phyloP scores from a whole-genome alignment of 2,888 invertebrate genomes.

The Apoderus coryli region DNA sequence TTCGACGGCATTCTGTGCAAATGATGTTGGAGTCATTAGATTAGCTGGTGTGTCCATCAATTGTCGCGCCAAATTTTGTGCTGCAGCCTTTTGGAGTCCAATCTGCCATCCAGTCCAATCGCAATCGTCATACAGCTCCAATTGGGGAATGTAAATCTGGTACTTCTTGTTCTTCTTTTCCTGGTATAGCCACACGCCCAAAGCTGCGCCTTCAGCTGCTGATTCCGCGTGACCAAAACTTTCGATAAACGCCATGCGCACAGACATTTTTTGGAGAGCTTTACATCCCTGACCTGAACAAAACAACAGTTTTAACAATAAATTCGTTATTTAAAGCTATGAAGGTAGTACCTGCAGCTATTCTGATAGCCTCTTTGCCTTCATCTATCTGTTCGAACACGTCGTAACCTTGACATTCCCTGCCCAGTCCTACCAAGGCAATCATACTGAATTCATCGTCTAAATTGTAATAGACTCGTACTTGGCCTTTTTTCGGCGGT shows the following conservation, averaged over 20 bases:
- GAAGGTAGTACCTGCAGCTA: too few relatives aligned
- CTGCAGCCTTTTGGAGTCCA: constrained; percentile 57
- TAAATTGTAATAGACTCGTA: constrained; percentile 48
- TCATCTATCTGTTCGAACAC: constrained; percentile 56
- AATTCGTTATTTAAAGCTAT: too few relatives aligned
- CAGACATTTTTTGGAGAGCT: constrained; percentile 38
- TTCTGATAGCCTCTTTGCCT: constrained; percentile 56
- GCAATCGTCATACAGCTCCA: constrained; percentile 47
- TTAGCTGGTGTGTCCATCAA: constrained; percentile 74
- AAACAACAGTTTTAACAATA: too few relatives aligned
- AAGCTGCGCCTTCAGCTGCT: constrained; percentile 60
- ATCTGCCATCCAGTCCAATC: constrained; percentile 56
- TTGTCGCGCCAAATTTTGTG: constrained; percentile 64
- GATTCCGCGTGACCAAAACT: constrained; percentile 65
- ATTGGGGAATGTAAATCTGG: constrained; percentile 29
- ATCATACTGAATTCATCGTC: constrained; percentile 49
- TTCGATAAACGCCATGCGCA: constrained; percentile 50
- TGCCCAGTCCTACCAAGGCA: constrained; percentile 61
- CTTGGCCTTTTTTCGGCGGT: constrained; percentile 39
- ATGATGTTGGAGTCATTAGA: constrained; percentile 60
- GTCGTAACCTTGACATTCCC: constrained; percentile 50
- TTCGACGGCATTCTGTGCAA: constrained; percentile 54
- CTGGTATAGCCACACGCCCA: constrained; percentile 56
- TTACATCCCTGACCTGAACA: constrained; percentile 44
- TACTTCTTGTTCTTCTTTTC: constrained; percentile 40